A percentile compares a stretch with the other conserved stretches of the same genome.
phyloP scores from a whole-genome alignment of 92 coral and sea anemone genomes.

The Ricordea florida region DNA sequence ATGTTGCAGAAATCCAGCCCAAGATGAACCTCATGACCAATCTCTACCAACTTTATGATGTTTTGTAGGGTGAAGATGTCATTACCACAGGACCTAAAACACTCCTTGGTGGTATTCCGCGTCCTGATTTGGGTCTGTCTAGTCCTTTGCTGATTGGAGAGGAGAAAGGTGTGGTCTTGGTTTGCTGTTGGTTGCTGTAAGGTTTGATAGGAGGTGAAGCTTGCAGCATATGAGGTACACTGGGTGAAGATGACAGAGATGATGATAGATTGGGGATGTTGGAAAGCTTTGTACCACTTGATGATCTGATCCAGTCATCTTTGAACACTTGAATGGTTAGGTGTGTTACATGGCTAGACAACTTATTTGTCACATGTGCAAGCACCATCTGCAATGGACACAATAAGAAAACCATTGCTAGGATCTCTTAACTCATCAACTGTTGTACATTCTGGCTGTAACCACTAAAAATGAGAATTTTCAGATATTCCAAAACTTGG shows the following conservation, averaged over 20 bases:
- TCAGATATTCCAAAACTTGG: no score
- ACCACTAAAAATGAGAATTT: no score
- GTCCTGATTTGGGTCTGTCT: constrained; percentile 2
- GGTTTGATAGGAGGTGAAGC: background rate
- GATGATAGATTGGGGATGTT: constrained; percentile 58
- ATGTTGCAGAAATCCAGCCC: no score
- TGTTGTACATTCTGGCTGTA: no score
- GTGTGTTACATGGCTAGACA: constrained; percentile 78
- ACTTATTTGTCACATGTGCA: constrained; percentile 96
- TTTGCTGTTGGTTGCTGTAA: constrained; percentile 16
- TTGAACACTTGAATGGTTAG: constrained; percentile 94
- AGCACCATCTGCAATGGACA: constrained; percentile 77
- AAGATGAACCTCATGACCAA: no score
- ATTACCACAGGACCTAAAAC: background rate
- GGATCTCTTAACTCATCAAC: background rate
- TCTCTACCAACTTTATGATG: no score
- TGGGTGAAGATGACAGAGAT: constrained; percentile 50
- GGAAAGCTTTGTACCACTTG: constrained; percentile 74
- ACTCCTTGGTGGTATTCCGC: background rate
- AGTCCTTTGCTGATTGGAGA: background rate
- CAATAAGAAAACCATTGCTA: background rate
- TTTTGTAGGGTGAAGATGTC: constrained; percentile 8
- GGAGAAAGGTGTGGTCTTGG: no score
- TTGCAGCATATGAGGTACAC: constrained; percentile 41
- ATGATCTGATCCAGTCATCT: constrained; percentile 94